These are phyloP conservation scores for Antheraea pernyi DNA, from an alignment of 1,140 invertebrate genomes.

Conservation along the genomic window DNA sequence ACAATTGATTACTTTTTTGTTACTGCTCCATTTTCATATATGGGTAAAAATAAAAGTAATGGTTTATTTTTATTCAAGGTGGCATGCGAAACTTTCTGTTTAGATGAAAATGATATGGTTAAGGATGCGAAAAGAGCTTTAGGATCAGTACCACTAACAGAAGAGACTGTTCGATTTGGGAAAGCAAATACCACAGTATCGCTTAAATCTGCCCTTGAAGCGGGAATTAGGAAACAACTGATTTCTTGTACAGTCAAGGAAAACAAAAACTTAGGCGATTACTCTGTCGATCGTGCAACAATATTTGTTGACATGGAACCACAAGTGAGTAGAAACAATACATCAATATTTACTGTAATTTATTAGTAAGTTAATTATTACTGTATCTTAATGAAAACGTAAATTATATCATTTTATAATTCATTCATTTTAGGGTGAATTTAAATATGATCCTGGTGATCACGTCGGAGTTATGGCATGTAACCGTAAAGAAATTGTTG, in stretches of 20 bases:
- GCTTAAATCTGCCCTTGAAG: constrained; percentile 55
- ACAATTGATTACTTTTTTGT: background rate
- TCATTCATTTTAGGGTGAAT: constrained; percentile 73
- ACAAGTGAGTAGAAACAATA: constrained; percentile 54
- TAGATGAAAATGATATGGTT: constrained; percentile 94
- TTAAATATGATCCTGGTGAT: constrained; percentile 93
- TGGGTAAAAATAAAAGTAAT: background rate
- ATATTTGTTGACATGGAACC: constrained; percentile 80
- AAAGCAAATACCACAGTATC: constrained; percentile 37
- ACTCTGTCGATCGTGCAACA: constrained; percentile 65
- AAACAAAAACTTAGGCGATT: constrained; percentile 72
- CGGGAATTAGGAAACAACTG: constrained; percentile 83
- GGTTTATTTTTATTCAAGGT: constrained; percentile 79
- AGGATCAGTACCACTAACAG: constrained; percentile 87
- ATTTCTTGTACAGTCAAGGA: constrained; percentile 81
- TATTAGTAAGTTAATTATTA: too few relatives aligned
- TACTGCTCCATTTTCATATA: too few relatives aligned
- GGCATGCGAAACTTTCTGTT: constrained; percentile 95
- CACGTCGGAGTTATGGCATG: constrained; percentile 94
- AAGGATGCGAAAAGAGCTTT: constrained; percentile 89
- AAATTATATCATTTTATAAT: background rate
- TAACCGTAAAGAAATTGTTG: constrained; percentile 89
- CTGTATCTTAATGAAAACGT: background rate
- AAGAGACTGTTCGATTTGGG: constrained; percentile 87
- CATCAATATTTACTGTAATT: too few relatives aligned